Conservation (phyloP, 2,888 invertebrate species). For the Pelosia muscerda region DNA sequence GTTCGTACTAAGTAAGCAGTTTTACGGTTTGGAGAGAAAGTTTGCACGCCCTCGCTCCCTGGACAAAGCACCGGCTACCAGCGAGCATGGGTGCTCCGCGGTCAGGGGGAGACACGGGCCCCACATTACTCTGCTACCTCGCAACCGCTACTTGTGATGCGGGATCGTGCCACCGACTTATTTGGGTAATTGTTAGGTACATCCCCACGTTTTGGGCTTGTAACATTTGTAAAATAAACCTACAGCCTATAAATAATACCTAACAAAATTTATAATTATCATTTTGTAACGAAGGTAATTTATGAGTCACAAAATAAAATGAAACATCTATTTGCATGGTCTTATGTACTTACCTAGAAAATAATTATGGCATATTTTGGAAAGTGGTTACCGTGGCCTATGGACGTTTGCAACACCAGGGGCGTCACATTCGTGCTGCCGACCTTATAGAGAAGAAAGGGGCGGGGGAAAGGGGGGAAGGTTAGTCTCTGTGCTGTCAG, state of each 20-base stretch:
- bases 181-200: conserved; percentile 54
- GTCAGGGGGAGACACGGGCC: conserved; percentile 38
- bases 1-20: conserved; percentile 62
- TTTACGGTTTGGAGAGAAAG: conserved; percentile 62
- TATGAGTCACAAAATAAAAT: no score
- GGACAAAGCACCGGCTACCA: conserved; percentile 52
- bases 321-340: no score
- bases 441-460: no score
- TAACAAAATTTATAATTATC: no score
- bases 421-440: no score
- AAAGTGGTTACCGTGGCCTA: no score
- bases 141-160: conserved; percentile 54
- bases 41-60: conserved; percentile 58
- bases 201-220: conserved; percentile 35
- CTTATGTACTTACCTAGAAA: no score
- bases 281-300: no score
- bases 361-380: no score
- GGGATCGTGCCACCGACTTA: conserved; percentile 56
- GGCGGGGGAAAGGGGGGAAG: no score
- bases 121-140: conserved; percentile 44
- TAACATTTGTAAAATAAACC: conserved; percentile 34
- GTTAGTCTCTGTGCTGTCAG: no score
- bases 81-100: conserved; percentile 30
- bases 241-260: conserved; percentile 22
- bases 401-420: no score